Evolutionary conservation across 2,797 vertebrate genomes (phyloP), one percentile per base, ranked within the genome.

Genomic region (Hafferia zeledoni): DNA sequence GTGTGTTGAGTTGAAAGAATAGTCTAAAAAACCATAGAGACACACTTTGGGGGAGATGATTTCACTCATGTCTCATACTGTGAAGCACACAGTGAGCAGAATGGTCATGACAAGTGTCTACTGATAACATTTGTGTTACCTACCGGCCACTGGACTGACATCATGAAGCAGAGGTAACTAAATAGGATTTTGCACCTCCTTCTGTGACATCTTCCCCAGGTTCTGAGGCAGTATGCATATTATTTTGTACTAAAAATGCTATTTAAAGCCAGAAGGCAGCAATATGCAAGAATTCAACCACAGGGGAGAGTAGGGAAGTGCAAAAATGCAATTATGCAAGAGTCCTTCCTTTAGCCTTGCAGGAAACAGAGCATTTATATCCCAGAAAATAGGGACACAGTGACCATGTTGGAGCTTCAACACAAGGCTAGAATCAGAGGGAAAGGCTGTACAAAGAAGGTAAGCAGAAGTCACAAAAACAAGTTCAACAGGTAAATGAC

Each of bases 401-500:
- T 41, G 74, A 69, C 30, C 4, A 2, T 5, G 19, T 20, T 63
- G 46, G 53, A 41, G 31, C 87, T 89, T 79, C 25, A 65, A 50
- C 33, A 83, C 55, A 56, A 18, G 17, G 35, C 15, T 52, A 30
- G n/a, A 44, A 39, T 47, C 44, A 53, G 64, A 81, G 20, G 31
- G 37, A 33, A 92, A 90, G 64, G 41, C 44, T 43, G 13, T 5
- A 16, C 41, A 59, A 47, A 31, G 57, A 79, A 84, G 30, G 46
- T 35, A 84, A 76, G 79, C n/a, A 72, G 64, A 61, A 35, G 27
- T 71, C 83, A 93, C 43, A 30, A 83, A 88, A 90, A 24, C 43
- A 53, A 84, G 35, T 67, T 93, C 92, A 94, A 83, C 77, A 90
- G 91, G 71, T 97, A 95, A 94, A 74, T 83, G 77, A 86, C 75